phyloP scores from a whole-genome alignment of 2,888 invertebrate genomes.

The Osedax frankpressi region DNA sequence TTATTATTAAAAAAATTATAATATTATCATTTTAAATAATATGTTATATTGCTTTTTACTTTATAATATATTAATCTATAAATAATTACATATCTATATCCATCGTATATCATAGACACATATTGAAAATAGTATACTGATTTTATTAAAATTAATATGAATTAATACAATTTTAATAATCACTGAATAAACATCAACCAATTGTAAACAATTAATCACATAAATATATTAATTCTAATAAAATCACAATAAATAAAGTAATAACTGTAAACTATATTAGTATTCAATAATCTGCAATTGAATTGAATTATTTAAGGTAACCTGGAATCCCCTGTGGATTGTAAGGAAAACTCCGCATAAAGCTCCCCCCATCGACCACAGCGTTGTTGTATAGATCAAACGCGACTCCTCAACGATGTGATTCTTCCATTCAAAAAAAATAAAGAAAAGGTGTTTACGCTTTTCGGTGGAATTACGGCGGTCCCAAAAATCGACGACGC shows the following conservation, averaged over 20 bases:
- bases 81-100: no score
- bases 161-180: not conserved
- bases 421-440: conserved; percentile 31
- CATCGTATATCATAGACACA: not conserved
- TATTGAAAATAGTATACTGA: not conserved
- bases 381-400: conserved; percentile 27
- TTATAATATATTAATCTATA: not conserved
- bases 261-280: no score
- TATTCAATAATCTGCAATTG: no score
- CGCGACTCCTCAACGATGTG: conserved; percentile 27
- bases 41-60: not conserved
- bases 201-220: no score
- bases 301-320: no score
- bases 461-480: conserved; percentile 15
- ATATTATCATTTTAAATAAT: no score
- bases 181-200: no score
- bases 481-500: conserved; percentile 27
- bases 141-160: not conserved
- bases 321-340: conserved; percentile 27
- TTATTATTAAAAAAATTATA: no score
- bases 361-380: conserved; percentile 28
- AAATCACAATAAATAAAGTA: no score
- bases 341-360: conserved; percentile 29
- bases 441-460: conserved; percentile 27
- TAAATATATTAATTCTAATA: no score